These are phyloP conservation scores for Salvelinus sp. DNA, from an alignment of 2,113 vertebrate genomes.

Conservation along the genomic window DNA sequence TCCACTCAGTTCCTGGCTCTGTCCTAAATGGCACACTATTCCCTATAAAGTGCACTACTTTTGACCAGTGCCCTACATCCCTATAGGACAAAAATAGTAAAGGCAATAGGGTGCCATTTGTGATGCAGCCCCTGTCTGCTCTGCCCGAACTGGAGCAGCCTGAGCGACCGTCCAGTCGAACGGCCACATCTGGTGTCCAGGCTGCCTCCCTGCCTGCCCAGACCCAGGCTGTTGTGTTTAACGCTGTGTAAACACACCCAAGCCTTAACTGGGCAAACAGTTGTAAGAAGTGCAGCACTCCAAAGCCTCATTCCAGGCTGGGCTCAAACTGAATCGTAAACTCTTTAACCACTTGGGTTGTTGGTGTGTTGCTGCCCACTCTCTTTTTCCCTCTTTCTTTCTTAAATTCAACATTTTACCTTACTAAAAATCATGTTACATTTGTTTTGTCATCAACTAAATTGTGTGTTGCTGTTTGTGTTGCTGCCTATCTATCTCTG, in stretches of 20 bases:
- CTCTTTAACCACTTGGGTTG: conserved; percentile 86
- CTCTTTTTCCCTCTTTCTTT: conserved; percentile 22
- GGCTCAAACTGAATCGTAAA: conserved; percentile 86
- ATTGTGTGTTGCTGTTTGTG: conserved; percentile 11
- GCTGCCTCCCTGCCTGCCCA: conserved; percentile 61
- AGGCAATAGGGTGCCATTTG: background rate
- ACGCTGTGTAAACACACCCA: conserved; percentile 86
- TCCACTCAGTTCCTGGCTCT: too few species aligned
- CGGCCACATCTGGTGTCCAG: conserved; percentile 89
- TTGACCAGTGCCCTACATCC: too few species aligned
- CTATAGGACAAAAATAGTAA: too few species aligned
- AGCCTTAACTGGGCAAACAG: conserved; percentile 90
- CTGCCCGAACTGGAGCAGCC: conserved; percentile 14
- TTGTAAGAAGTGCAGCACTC: conserved; percentile 88
- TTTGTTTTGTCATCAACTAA: background rate
- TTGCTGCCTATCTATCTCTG: background rate
- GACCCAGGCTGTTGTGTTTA: conserved; percentile 71
- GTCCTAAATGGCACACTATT: too few species aligned
- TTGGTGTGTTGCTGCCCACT: conserved; percentile 68
- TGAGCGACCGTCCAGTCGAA: conserved; percentile 50
- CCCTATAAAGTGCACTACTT: too few species aligned
- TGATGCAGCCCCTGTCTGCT: background rate
- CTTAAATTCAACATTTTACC: background rate
- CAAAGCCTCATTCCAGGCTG: conserved; percentile 81
- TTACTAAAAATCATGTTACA: background rate